Evolutionary conservation across 2,113 vertebrate species (phyloP).

Genomic region (Corydoras maculifer): DNA sequence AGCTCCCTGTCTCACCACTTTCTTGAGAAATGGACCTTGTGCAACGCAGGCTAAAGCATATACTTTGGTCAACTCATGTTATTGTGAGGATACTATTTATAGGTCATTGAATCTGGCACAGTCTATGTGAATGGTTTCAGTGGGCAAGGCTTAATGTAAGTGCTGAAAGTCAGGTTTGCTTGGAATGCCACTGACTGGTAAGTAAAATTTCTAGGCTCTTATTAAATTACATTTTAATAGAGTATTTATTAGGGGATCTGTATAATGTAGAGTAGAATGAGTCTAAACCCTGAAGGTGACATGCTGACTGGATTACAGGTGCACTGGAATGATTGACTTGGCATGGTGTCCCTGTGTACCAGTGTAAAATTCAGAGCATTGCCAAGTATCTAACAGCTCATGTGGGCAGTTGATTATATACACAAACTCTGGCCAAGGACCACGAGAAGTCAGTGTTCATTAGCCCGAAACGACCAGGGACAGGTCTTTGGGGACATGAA

Average conservation of each 20-base stretch:
- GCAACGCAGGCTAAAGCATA: constrained; percentile 14
- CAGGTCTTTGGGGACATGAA: constrained; percentile 6
- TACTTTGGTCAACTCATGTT: constrained; percentile 19
- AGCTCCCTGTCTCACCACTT: not conserved
- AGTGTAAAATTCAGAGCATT: constrained; percentile 28
- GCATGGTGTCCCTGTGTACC: constrained; percentile 31
- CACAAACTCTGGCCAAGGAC: constrained; percentile 28
- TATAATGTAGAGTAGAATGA: not conserved
- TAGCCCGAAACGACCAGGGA: constrained; percentile 26
- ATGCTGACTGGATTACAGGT: constrained; percentile 32
- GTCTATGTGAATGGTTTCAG: constrained; percentile 5
- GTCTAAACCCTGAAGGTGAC: not conserved
- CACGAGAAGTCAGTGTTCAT: constrained; percentile 38
- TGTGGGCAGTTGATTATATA: constrained; percentile 32
- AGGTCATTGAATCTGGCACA: constrained; percentile 25
- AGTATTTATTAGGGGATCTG: no score
- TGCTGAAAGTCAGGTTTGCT: constrained; percentile 26
- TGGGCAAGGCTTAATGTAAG: constrained; percentile 25
- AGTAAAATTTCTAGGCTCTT: not conserved
- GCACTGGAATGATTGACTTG: constrained; percentile 23
- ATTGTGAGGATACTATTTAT: constrained; percentile 30
- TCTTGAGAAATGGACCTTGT: constrained; percentile 18
- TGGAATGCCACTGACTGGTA: not conserved
- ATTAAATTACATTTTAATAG: not conserved
- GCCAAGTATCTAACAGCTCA: constrained; percentile 21